phyloP scores from a whole-genome alignment of 2,113 vertebrate species.

The Holacanthus passer region DNA sequence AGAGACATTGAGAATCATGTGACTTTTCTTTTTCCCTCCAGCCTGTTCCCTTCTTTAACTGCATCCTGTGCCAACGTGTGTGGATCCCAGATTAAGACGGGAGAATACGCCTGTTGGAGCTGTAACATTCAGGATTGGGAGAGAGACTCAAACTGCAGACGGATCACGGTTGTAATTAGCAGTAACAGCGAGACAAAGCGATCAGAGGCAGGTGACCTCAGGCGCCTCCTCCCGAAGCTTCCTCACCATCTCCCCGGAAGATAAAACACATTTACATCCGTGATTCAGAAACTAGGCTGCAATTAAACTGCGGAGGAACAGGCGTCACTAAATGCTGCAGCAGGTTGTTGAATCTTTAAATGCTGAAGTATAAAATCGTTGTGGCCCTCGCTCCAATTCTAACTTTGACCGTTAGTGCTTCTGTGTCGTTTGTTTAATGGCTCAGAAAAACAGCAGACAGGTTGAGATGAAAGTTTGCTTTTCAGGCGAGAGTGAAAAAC shows the following conservation, averaged over 20 bases:
- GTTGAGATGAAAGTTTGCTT: too few relatives aligned
- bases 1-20: too few relatives aligned
- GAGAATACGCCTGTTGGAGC: constrained; percentile 27
- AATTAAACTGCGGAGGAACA: constrained; percentile 27
- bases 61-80: neutral
- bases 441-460: too few relatives aligned
- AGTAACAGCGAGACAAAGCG: constrained; percentile 34
- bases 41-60: neutral
- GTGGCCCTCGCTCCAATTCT: neutral
- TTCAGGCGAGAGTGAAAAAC: too few relatives aligned
- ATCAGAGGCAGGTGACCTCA: constrained; percentile 29
- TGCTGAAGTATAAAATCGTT: neutral
- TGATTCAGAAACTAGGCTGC: constrained; percentile 8
- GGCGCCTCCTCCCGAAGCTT: constrained; percentile 3
- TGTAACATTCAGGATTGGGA: constrained; percentile 13
- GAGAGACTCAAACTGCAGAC: neutral
- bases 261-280: constrained; percentile 2
- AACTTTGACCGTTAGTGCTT: neutral
- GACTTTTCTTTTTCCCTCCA: neutral
- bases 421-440: too few relatives aligned
- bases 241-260: neutral
- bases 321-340: neutral
- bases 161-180: constrained; percentile 40
- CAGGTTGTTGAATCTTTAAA: too few relatives aligned
- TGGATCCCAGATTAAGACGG: neutral